Evolutionary conservation across 2,888 invertebrate genomes (phyloP).

Genomic region (Tribolium freemani): DNA sequence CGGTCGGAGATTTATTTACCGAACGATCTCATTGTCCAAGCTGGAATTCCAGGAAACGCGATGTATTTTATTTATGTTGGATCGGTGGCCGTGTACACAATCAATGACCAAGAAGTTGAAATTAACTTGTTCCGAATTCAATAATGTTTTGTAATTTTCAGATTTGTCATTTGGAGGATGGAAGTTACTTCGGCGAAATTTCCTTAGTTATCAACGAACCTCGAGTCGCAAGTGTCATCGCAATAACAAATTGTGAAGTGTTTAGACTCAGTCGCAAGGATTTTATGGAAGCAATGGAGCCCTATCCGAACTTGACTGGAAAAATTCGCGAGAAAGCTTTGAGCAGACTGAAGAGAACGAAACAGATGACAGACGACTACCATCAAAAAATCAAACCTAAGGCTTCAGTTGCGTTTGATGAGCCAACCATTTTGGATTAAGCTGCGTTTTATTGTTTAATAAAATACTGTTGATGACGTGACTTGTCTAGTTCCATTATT

Average conservation of each 20-base stretch:
- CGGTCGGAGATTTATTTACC: conserved; percentile 64
- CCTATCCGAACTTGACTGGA: conserved; percentile 63
- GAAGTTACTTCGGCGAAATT: conserved; percentile 69
- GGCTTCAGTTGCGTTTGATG: too few species aligned
- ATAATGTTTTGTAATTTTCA: conserved; percentile 47
- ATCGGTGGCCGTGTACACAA: conserved; percentile 67
- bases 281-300: conserved; percentile 63
- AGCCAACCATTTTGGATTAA: too few species aligned
- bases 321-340: conserved; percentile 56
- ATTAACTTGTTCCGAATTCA: background rate
- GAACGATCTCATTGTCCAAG: conserved; percentile 65
- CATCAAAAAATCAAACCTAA: too few species aligned
- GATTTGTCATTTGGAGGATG: conserved; percentile 69
- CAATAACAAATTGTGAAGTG: conserved; percentile 68
- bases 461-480: too few species aligned
- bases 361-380: background rate
- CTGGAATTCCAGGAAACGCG: conserved; percentile 61
- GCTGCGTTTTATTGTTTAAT: too few species aligned
- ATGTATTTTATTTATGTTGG: conserved; percentile 67
- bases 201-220: conserved; percentile 66
- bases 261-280: conserved; percentile 63
- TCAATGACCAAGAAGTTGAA: conserved; percentile 64
- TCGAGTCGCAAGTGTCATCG: conserved; percentile 65
- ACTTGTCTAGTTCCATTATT: too few species aligned
- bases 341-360: conserved; percentile 7